Evolutionary conservation across 1,140 invertebrate species (phyloP).

Genomic region (Protaetia brevitarsis): DNA sequence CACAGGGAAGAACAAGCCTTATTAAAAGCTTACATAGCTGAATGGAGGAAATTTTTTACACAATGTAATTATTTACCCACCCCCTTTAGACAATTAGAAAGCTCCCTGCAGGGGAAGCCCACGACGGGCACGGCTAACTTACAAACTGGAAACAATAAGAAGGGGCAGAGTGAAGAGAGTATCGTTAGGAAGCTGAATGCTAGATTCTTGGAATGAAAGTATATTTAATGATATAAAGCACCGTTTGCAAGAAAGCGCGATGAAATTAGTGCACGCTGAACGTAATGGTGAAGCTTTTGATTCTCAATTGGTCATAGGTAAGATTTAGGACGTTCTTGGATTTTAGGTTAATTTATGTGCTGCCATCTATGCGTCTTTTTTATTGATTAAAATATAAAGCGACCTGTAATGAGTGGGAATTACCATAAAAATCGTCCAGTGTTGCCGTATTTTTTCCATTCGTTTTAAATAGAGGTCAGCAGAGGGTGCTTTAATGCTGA

Average conservation of each 20-base stretch:
- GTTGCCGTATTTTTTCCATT: no score
- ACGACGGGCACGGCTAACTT: slow-evolving; percentile 56
- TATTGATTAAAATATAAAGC: no score
- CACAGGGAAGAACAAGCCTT: slow-evolving; percentile 93
- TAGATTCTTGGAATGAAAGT: slow-evolving; percentile 96
- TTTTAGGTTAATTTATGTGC: background rate
- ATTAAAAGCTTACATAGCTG: slow-evolving; percentile 91
- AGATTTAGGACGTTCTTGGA: background rate
- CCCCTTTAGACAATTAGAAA: slow-evolving; percentile 91
- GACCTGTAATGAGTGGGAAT: no score
- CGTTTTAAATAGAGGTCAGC: no score
- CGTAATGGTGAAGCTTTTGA: slow-evolving; percentile 97
- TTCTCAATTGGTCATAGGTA: slow-evolving; percentile 92
- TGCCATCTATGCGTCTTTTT: background rate
- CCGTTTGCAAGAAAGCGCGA: slow-evolving; percentile 90
- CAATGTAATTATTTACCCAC: slow-evolving; percentile 96
- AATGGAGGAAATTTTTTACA: slow-evolving; percentile 97
- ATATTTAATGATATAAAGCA: slow-evolving; percentile 96
- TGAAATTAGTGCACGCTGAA: slow-evolving; percentile 95
- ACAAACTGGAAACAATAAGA: slow-evolving; percentile 42
- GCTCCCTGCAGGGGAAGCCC: slow-evolving; percentile 54
- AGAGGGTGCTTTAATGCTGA: no score
- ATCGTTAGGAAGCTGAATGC: slow-evolving; percentile 92
- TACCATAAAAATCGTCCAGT: no score
- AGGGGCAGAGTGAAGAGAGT: slow-evolving; percentile 73